A percentile compares a stretch with the other conserved stretches of the same genome.
Conservation (phyloP, 1,140 invertebrate species). For the Scaptomyza graminum region DNA sequence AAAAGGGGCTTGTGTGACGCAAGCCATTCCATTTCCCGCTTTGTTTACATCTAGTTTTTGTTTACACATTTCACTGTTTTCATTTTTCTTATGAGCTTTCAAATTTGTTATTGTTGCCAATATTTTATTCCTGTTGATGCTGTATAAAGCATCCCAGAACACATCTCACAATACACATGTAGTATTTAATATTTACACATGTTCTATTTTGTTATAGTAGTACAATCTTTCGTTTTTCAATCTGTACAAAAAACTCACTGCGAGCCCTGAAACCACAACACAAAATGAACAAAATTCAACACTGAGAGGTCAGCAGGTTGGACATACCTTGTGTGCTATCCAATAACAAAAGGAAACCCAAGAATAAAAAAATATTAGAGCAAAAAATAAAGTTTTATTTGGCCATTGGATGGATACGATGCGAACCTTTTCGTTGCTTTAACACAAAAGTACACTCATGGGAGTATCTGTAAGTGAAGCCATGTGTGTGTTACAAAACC, state of each 20-base stretch:
- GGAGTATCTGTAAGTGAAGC: background rate
- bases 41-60: too few relatives aligned
- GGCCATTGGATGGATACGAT: background rate
- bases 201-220: background rate
- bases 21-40: background rate
- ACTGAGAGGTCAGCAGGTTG: slow-evolving; percentile 12
- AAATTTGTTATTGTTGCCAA: background rate
- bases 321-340: slow-evolving; percentile 5
- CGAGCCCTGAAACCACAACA: slow-evolving; percentile 1
- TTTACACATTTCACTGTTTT: background rate
- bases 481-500: slow-evolving; percentile 19
- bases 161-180: slow-evolving; percentile 3
- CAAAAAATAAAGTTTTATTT: slow-evolving; percentile 7
- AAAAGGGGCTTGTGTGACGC: too few relatives aligned
- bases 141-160: slow-evolving; percentile 1
- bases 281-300: slow-evolving; percentile 13
- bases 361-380: background rate
- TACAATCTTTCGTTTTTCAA: background rate
- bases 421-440: background rate
- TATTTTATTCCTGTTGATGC: background rate
- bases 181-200: background rate
- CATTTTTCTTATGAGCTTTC: background rate
- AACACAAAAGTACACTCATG: slow-evolving; percentile 12
- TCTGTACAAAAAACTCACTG: background rate
- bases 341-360: slow-evolving; percentile 28